Conservation (phyloP, 1,140 invertebrate species). For the Acarapis woodi region DNA sequence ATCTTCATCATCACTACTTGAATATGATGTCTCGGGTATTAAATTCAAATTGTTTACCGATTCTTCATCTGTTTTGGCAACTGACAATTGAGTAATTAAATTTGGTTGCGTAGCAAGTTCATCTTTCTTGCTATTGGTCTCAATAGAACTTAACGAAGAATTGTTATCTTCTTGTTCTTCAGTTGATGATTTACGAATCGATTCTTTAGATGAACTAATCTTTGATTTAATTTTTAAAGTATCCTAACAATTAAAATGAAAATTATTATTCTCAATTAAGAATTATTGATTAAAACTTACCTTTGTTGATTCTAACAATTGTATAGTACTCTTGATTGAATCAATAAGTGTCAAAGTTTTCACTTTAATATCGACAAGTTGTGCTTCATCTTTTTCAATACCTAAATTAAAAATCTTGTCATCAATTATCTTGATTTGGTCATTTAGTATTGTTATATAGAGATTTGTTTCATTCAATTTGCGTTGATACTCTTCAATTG, state of each 20-base stretch:
- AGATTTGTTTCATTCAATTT: conserved; percentile 79
- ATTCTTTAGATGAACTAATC: too few relatives aligned
- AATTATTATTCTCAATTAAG: neutral
- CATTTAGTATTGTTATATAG: conserved; percentile 81
- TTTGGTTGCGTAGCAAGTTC: too few relatives aligned
- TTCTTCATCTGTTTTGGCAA: neutral
- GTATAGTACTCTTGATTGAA: conserved; percentile 86
- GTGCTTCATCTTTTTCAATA: conserved; percentile 30
- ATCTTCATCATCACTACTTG: conserved; percentile 72
- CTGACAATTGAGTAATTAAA: neutral
- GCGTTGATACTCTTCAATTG: conserved; percentile 48
- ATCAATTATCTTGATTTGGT: conserved; percentile 40
- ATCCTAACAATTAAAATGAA: conserved; percentile 3
- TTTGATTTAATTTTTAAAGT: neutral
- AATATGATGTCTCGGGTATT: conserved; percentile 72
- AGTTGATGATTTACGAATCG: too few relatives aligned
- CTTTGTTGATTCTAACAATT: conserved; percentile 86
- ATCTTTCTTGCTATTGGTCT: too few relatives aligned
- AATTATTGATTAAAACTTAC: conserved; percentile 21
- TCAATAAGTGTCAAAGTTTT: conserved; percentile 44
- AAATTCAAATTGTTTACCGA: conserved; percentile 13
- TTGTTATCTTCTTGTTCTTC: too few relatives aligned
- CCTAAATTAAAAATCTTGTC: conserved; percentile 28
- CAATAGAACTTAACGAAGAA: too few relatives aligned
- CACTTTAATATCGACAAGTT: conserved; percentile 23